These are phyloP conservation scores for Pemphigus obesinymphae DNA, from an alignment of 1,140 invertebrate genomes.

Conservation along the genomic window DNA sequence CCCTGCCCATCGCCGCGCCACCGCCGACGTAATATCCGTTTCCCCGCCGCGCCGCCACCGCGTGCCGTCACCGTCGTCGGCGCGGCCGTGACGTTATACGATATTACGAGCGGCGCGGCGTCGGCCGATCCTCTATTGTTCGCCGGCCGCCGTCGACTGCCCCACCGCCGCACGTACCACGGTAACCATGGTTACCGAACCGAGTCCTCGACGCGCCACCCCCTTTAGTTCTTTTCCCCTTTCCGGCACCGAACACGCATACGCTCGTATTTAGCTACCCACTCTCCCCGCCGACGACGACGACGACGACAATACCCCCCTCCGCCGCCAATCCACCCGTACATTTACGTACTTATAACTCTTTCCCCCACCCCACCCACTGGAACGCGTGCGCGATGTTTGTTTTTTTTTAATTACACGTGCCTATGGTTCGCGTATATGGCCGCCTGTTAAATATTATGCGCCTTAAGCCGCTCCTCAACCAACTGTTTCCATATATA, in stretches of 20 bases:
- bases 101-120: neutral
- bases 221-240: neutral
- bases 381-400: neutral
- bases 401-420: conserved; percentile 14
- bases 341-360: neutral
- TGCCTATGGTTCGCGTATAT: neutral
- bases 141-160: no score
- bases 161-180: neutral
- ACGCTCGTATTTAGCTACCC: neutral
- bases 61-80: no score
- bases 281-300: neutral
- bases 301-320: neutral
- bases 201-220: conserved; percentile 1
- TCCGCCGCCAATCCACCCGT: neutral
- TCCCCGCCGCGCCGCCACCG: neutral
- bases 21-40: neutral
- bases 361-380: neutral
- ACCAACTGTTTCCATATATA: no score
- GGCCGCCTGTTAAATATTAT: neutral
- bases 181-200: neutral
- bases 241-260: neutral
- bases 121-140: neutral
- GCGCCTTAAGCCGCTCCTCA: no score
- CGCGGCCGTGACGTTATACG: neutral
- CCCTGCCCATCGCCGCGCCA: neutral